Conservation (phyloP, 2,888 invertebrate species). For the Pammene fasciana region DNA sequence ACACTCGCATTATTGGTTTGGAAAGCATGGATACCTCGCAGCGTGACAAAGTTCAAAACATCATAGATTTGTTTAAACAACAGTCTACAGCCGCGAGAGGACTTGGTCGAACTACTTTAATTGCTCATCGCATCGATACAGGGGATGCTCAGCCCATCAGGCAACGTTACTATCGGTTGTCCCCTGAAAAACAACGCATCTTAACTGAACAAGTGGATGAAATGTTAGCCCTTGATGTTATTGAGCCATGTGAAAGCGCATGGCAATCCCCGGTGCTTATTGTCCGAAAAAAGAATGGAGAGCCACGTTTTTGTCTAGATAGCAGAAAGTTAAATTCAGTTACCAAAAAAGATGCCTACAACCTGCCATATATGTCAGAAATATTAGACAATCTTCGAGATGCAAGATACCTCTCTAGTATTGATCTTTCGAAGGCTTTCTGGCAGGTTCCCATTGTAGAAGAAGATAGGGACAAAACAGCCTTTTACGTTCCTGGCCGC, state of each 20-base stretch:
- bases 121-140: not conserved
- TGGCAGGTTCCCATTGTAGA: not conserved
- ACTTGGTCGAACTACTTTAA: not conserved
- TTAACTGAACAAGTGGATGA: not conserved
- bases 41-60: not conserved
- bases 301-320: not conserved
- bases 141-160: not conserved
- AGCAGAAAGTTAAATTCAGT: not conserved
- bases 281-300: not conserved
- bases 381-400: too few relatives aligned
- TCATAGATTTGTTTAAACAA: not conserved
- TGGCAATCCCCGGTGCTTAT: not conserved
- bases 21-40: not conserved
- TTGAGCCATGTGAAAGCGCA: not conserved
- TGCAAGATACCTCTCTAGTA: too few relatives aligned
- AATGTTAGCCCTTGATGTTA: too few relatives aligned
- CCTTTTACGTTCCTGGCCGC: not conserved
- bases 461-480: not conserved
- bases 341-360: too few relatives aligned
- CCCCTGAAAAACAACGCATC: not conserved
- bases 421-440: too few relatives aligned
- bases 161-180: not conserved
- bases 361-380: too few relatives aligned
- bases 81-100: not conserved
- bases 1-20: not conserved